phyloP scores from a whole-genome alignment of 2,888 invertebrate species.

The Tyria jacobaeae region DNA sequence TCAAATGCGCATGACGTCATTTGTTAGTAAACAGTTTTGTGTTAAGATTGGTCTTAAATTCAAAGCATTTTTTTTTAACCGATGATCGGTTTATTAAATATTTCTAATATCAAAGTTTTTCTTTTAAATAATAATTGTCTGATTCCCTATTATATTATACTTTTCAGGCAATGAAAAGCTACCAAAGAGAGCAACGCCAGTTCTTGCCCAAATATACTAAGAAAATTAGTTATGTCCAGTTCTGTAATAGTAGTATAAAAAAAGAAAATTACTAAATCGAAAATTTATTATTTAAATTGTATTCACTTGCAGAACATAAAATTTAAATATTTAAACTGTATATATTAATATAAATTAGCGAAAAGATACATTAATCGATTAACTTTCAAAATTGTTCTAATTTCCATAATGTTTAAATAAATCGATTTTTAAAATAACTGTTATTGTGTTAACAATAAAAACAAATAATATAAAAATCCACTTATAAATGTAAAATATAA shows the following conservation, averaged over 20 bases:
- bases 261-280: not conserved
- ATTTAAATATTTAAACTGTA: not conserved
- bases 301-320: not conserved
- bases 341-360: not conserved
- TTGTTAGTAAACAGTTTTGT: too few relatives aligned
- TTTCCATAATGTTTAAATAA: not conserved
- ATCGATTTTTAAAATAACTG: not conserved
- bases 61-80: too few relatives aligned
- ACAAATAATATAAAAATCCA: slow-evolving; percentile 12
- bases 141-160: not conserved
- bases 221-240: too few relatives aligned
- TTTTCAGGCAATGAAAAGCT: slow-evolving; percentile 11
- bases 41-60: too few relatives aligned
- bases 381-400: not conserved
- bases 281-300: not conserved
- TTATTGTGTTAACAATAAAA: not conserved
- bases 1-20: too few relatives aligned
- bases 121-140: too few relatives aligned
- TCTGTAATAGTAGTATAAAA: too few relatives aligned
- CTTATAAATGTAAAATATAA: slow-evolving; percentile 41
- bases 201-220: too few relatives aligned
- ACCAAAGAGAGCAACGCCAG: slow-evolving; percentile 19
- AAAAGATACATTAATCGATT: not conserved
- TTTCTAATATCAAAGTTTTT: too few relatives aligned
- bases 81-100: too few relatives aligned